Evolutionary conservation across 2,888 invertebrate species (phyloP).

Genomic region (Sphaeridia pumilis): DNA sequence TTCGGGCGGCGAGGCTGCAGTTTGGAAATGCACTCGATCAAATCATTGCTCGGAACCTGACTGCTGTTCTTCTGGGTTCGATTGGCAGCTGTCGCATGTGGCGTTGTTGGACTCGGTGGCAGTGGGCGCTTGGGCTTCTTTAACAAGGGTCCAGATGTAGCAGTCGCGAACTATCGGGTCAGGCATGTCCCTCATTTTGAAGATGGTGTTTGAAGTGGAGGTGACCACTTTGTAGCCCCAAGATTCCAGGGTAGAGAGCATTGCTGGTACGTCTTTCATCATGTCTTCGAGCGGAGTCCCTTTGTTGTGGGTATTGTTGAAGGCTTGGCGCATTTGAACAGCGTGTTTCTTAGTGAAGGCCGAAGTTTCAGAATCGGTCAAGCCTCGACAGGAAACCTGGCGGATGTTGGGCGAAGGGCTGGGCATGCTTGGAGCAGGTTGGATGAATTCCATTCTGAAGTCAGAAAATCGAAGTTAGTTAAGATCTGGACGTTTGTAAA

Average conservation of each 20-base stretch:
- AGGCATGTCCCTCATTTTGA: constrained; percentile 13
- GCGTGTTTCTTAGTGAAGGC: constrained; percentile 3
- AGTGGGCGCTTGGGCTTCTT: background rate
- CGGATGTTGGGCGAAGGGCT: constrained; percentile 4
- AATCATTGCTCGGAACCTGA: background rate
- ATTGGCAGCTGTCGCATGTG: too few relatives aligned
- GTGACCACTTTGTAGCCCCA: constrained; percentile 3
- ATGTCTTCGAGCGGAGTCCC: constrained; percentile 14
- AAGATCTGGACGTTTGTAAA: too few relatives aligned
- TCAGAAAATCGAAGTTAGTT: background rate
- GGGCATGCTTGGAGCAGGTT: constrained; percentile 12
- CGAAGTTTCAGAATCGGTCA: constrained; percentile 4
- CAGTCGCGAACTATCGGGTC: constrained; percentile 9
- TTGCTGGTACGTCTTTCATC: constrained; percentile 11
- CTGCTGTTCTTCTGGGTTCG: background rate
- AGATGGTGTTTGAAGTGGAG: constrained; percentile 8
- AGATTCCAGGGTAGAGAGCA: constrained; percentile 6
- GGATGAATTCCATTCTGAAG: constrained; percentile 13
- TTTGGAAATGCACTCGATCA: background rate
- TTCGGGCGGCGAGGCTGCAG: background rate
- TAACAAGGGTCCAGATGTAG: constrained; percentile 11
- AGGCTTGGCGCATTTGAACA: constrained; percentile 8
- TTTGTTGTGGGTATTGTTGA: constrained; percentile 11
- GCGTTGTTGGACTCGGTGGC: too few relatives aligned
- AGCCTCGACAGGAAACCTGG: constrained; percentile 3